Percentiles rank a stretch among this genome's conserved stretches.
Conservation (phyloP, 1,140 invertebrate genomes). For the Drosophila novamexicana region DNA sequence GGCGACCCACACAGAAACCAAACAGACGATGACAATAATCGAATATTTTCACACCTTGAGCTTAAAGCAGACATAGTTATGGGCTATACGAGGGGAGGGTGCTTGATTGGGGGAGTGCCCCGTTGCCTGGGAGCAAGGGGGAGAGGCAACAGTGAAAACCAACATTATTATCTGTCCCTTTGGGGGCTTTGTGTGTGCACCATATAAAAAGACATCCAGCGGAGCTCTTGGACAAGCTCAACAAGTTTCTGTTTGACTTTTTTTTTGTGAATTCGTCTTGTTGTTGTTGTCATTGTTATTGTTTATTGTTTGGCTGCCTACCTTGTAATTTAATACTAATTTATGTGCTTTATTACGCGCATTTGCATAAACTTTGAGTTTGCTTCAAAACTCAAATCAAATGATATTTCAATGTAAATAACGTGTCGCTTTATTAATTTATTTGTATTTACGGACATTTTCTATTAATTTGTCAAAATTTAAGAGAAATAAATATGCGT, state of each 20-base stretch:
- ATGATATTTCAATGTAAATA: constrained; percentile 56
- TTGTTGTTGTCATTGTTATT: constrained; percentile 7
- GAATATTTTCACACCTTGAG: constrained; percentile 83
- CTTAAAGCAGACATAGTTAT: constrained; percentile 62
- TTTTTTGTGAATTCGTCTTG: neutral
- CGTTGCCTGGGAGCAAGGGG: constrained; percentile 12
- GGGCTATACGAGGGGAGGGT: constrained; percentile 7
- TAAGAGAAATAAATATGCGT: constrained; percentile 69
- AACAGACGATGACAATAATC: constrained; percentile 80
- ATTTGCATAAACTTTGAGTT: constrained; percentile 69
- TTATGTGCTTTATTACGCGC: constrained; percentile 76
- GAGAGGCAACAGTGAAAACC: constrained; percentile 32
- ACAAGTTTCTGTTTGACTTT: constrained; percentile 57
- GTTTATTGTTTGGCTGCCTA: constrained; percentile 41
- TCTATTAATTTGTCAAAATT: constrained; percentile 79
- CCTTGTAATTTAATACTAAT: constrained; percentile 77
- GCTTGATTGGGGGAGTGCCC: constrained; percentile 18
- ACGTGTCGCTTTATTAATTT: constrained; percentile 54
- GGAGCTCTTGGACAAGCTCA: constrained; percentile 49
- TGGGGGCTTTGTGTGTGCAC: constrained; percentile 46
- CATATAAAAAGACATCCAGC: constrained; percentile 64
- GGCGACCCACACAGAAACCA: constrained; percentile 49
- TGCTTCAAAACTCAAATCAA: constrained; percentile 53
- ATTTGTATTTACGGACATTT: constrained; percentile 25
- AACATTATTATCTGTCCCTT: constrained; percentile 47